Conservation (phyloP, 2,113 vertebrate genomes). For the Odontesthes bonariensis region DNA sequence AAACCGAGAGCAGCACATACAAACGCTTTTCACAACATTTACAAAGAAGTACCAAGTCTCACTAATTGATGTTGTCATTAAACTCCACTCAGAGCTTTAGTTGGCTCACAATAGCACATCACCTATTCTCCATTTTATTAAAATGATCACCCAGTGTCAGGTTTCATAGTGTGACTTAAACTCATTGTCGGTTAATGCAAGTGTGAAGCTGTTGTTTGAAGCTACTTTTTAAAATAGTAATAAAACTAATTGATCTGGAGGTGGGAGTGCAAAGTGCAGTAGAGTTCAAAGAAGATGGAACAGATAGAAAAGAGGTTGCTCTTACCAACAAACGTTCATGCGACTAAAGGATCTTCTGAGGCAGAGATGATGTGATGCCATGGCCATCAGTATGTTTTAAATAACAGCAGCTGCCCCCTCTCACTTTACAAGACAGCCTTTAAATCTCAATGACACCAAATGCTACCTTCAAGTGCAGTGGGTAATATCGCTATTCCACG, state of each 20-base stretch:
- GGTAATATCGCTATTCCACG: neutral
- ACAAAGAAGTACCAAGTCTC: too few relatives aligned
- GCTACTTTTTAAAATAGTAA: neutral
- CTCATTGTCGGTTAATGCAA: neutral
- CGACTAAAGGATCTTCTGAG: neutral
- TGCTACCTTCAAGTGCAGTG: neutral
- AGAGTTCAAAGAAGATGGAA: neutral
- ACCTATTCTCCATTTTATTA: too few relatives aligned
- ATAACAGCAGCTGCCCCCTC: slow-evolving; percentile 17
- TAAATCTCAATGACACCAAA: neutral
- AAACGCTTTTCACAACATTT: too few relatives aligned
- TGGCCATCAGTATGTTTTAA: neutral
- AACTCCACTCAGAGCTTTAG: too few relatives aligned
- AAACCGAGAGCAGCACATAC: too few relatives aligned
- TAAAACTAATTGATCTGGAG: too few relatives aligned
- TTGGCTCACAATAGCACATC: too few relatives aligned
- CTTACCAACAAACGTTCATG: neutral
- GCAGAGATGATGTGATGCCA: neutral
- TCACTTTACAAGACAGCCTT: slow-evolving; percentile 5
- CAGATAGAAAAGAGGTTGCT: neutral
- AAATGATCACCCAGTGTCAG: too few relatives aligned
- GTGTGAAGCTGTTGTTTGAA: too few relatives aligned
- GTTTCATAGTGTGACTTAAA: too few relatives aligned
- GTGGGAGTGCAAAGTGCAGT: too few relatives aligned
- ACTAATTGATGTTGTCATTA: too few relatives aligned